A percentile compares a stretch with the other conserved stretches of the same genome.
phyloP scores from a whole-genome alignment of 1,140 invertebrate genomes.

The Alviniconcha marisindica region DNA sequence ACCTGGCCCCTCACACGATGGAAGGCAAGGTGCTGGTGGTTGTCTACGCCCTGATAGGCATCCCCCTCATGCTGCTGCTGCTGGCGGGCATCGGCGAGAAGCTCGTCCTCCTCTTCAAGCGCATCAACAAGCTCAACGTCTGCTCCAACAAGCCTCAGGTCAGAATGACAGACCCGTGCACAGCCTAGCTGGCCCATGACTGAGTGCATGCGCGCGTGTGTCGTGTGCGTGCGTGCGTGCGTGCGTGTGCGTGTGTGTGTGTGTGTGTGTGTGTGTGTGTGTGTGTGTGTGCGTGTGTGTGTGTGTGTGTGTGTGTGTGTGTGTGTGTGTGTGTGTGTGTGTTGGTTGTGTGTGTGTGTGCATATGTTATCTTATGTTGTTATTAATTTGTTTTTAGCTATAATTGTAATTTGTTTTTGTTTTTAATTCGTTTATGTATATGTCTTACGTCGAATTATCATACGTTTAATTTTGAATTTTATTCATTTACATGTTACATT shows the following conservation, averaged over 20 bases:
- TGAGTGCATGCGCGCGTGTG: slow-evolving; percentile 10
- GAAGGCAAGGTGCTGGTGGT: slow-evolving; percentile 95
- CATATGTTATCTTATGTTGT: no score
- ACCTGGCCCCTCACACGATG: slow-evolving; percentile 91
- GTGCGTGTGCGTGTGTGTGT: not conserved
- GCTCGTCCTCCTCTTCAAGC: slow-evolving; percentile 55
- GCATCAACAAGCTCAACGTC: slow-evolving; percentile 59
- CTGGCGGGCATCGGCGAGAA: slow-evolving; percentile 66
- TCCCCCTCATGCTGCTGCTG: slow-evolving; percentile 93
- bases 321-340: no score
- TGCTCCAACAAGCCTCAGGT: slow-evolving; percentile 56
- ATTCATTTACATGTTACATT: no score
- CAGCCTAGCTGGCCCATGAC: not conserved
- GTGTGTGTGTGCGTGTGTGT: slow-evolving; percentile 6
- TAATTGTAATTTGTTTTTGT: no score
- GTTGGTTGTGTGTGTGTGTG: no score
- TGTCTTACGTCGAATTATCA: no score
- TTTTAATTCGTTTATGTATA: no score
- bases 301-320: no score
- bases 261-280: slow-evolving; percentile 25
- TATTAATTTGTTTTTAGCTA: no score
- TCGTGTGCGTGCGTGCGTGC: slow-evolving; percentile 20
- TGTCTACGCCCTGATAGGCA: slow-evolving; percentile 95
- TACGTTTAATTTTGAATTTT: no score
- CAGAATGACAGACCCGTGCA: not conserved